A percentile compares a stretch with the other conserved stretches of the same genome.
These are phyloP conservation scores for Orthosia incerta DNA, from an alignment of 2,888 invertebrate genomes.

Conservation along the genomic window DNA sequence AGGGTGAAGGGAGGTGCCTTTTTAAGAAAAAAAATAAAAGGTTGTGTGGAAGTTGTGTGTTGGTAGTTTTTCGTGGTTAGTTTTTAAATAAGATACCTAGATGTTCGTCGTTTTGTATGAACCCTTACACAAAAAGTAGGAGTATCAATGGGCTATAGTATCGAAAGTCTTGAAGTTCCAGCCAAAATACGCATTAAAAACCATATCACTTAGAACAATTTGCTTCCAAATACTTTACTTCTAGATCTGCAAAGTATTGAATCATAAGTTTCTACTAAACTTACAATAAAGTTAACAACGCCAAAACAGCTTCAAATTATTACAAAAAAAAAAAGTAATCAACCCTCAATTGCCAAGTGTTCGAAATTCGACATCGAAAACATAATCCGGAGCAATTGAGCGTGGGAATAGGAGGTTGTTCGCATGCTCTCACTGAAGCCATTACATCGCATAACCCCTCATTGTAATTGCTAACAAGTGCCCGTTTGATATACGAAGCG, in stretches of 20 bases:
- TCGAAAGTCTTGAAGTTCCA: background rate
- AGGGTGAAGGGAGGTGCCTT: background rate
- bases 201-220: background rate
- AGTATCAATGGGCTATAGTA: background rate
- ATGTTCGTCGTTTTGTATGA: background rate
- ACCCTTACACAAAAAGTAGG: background rate
- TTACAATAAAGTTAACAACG: background rate
- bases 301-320: background rate
- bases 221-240: background rate
- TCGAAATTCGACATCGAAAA: slow-evolving; percentile 34
- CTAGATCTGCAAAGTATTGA: background rate
- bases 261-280: background rate
- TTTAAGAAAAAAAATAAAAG: slow-evolving; percentile 15
- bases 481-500: slow-evolving; percentile 61
- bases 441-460: slow-evolving; percentile 62
- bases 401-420: slow-evolving; percentile 81
- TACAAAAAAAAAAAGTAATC: slow-evolving; percentile 2
- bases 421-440: slow-evolving; percentile 61
- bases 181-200: background rate
- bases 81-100: slow-evolving; percentile 3
- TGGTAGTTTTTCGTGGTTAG: slow-evolving; percentile 1
- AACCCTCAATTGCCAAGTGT: slow-evolving; percentile 28
- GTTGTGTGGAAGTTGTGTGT: background rate
- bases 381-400: slow-evolving; percentile 70
- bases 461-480: slow-evolving; percentile 81